Percentiles rank a stretch among this genome's conserved stretches.
Evolutionary conservation across 2,113 vertebrate genomes (phyloP).

Genomic region (Neodontobutis hainanensis): DNA sequence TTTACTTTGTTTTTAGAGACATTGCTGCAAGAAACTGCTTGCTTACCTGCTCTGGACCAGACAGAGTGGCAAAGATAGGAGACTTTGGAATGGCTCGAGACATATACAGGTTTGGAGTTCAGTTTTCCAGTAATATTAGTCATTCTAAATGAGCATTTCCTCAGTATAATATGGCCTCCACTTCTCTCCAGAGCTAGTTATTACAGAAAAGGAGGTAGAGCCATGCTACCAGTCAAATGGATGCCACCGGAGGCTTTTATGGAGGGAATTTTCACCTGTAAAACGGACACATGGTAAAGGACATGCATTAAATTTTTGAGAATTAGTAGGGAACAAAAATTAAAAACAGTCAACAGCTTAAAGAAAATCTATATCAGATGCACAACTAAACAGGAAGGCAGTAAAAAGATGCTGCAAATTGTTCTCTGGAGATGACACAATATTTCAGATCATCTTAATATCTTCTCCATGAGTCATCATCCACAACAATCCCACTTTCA

Average conservation of each 20-base stretch:
- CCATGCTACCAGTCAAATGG: conserved; percentile 93
- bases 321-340: conserved; percentile 8
- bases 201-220: conserved; percentile 87
- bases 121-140: background rate
- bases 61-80: conserved; percentile 88
- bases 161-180: background rate
- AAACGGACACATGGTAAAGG: conserved; percentile 93
- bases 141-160: background rate
- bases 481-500: no score
- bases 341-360: no score
- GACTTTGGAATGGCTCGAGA: conserved; percentile 95
- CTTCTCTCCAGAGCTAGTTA: conserved; percentile 84
- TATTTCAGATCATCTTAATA: no score
- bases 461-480: no score
- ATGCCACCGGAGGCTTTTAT: conserved; percentile 94
- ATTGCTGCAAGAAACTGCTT: conserved; percentile 93
- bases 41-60: conserved; percentile 83
- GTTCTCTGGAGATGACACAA: no score
- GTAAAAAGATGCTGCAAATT: no score
- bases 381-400: no score
- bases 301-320: background rate
- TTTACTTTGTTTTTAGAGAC: conserved; percentile 78
- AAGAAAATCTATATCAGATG: no score
- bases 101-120: conserved; percentile 83
- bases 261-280: conserved; percentile 93